phyloP scores from a whole-genome alignment of 1,140 invertebrate genomes.

The Eriocheir sinensis region DNA sequence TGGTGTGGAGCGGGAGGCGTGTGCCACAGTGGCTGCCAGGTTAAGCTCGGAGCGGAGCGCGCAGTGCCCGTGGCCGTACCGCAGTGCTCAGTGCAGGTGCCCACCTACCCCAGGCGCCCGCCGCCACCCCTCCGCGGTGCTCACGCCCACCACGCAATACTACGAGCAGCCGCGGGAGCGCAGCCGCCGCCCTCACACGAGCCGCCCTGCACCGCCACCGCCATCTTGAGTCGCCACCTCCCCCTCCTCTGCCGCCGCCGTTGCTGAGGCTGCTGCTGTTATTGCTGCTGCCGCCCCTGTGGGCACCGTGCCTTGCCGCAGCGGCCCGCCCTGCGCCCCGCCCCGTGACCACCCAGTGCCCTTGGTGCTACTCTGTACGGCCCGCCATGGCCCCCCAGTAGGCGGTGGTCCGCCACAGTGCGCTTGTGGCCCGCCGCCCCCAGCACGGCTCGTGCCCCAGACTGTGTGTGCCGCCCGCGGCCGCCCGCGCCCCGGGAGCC shows the following conservation, averaged over 20 bases:
- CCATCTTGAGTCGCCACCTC: conserved; percentile 66
- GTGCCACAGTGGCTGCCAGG: conserved; percentile 54
- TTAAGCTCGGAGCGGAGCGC: conserved; percentile 33
- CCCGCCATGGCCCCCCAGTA: conserved; percentile 69
- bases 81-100: conserved; percentile 41
- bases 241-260: conserved; percentile 35
- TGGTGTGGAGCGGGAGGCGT: conserved; percentile 51
- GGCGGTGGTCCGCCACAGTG: conserved; percentile 50
- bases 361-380: background rate
- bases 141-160: conserved; percentile 52
- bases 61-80: conserved; percentile 60
- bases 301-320: conserved; percentile 48
- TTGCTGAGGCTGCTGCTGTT: conserved; percentile 55
- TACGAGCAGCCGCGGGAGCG: conserved; percentile 56
- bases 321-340: conserved; percentile 37
- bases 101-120: background rate
- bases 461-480: conserved; percentile 69
- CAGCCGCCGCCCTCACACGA: conserved; percentile 38
- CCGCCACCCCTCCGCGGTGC: background rate
- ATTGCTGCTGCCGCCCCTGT: conserved; percentile 37
- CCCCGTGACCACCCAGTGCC: background rate
- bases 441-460: conserved; percentile 55
- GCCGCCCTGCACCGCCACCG: conserved; percentile 61
- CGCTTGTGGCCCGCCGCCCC: conserved; percentile 42
- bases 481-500: conserved; percentile 69